phyloP scores from a whole-genome alignment of 2,797 vertebrate genomes.

The Galagoides demidoff region DNA sequence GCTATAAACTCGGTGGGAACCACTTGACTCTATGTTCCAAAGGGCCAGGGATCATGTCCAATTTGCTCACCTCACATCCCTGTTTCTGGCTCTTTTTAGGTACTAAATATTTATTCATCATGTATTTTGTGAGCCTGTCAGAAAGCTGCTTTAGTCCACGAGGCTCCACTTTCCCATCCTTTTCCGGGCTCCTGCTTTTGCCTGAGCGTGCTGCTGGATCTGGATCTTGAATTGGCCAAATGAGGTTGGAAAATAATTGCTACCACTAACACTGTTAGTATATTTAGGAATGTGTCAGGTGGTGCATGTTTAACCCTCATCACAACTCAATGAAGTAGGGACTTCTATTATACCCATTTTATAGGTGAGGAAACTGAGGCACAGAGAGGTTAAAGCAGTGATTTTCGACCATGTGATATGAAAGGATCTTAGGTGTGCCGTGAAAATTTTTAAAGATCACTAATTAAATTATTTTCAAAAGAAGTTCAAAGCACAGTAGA shows the following conservation, averaged over 20 bases:
- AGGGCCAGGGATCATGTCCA: not conserved
- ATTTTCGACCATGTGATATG: no score
- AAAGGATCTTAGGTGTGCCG: no score
- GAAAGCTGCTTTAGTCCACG: not conserved
- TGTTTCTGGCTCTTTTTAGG: not conserved
- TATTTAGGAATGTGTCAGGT: accelerated
- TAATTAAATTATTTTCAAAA: no score
- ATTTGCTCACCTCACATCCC: not conserved
- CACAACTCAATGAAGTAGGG: not conserved
- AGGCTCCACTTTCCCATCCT: not conserved
- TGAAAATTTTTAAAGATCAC: no score
- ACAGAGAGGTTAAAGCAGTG: not conserved
- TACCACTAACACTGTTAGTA: not conserved
- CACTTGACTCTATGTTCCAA: not conserved
- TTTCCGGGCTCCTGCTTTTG: not conserved
- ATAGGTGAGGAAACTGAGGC: not conserved
- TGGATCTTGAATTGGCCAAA: not conserved
- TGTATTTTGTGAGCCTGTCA: not conserved
- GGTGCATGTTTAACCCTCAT: no score
- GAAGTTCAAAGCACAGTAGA: no score
- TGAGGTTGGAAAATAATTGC: not conserved
- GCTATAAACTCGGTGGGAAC: not conserved
- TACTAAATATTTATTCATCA: not conserved
- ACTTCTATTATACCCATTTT: not conserved
- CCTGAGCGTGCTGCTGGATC: not conserved